These are phyloP conservation scores for Brachionus rubens DNA, from an alignment of 1,140 invertebrate species.

Conservation along the genomic window DNA sequence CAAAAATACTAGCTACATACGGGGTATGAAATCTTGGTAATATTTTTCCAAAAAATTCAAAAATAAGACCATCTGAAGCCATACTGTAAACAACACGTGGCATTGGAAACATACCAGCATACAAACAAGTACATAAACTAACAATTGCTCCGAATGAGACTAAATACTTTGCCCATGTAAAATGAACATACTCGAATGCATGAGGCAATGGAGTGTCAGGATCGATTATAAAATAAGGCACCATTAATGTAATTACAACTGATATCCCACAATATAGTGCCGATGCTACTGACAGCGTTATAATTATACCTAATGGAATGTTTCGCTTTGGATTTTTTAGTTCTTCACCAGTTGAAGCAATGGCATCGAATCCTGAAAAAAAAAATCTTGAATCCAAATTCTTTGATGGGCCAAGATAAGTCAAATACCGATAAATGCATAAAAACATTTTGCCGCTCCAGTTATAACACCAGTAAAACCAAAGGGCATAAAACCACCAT, in stretches of 20 bases:
- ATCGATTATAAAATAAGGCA: slow-evolving; percentile 79
- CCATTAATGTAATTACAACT: slow-evolving; percentile 55
- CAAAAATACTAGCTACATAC: slow-evolving; percentile 73
- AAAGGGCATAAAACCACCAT: slow-evolving; percentile 46
- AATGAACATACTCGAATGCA: slow-evolving; percentile 82
- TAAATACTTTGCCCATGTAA: slow-evolving; percentile 73
- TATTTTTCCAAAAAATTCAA: slow-evolving; percentile 48
- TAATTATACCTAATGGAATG: slow-evolving; percentile 51
- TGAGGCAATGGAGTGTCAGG: slow-evolving; percentile 80
- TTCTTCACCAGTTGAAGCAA: slow-evolving; percentile 48
- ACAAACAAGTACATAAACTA: slow-evolving; percentile 63
- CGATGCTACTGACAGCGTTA: slow-evolving; percentile 50
- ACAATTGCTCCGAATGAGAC: slow-evolving; percentile 71
- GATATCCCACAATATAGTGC: slow-evolving; percentile 52
- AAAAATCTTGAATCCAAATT: not conserved
- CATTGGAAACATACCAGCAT: slow-evolving; percentile 95
- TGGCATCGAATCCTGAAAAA: slow-evolving; percentile 16
- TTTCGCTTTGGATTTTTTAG: slow-evolving; percentile 49
- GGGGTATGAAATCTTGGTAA: slow-evolving; percentile 70
- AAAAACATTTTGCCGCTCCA: slow-evolving; percentile 44
- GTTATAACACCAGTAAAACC: slow-evolving; percentile 18
- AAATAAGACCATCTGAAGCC: slow-evolving; percentile 59
- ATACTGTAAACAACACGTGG: slow-evolving; percentile 78
- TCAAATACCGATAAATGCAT: slow-evolving; percentile 39
- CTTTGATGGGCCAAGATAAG: slow-evolving; percentile 69